A percentile compares a stretch with the other conserved stretches of the same genome.
Evolutionary conservation across 2,888 invertebrate genomes (phyloP).

Genomic region (Atherix ibis): DNA sequence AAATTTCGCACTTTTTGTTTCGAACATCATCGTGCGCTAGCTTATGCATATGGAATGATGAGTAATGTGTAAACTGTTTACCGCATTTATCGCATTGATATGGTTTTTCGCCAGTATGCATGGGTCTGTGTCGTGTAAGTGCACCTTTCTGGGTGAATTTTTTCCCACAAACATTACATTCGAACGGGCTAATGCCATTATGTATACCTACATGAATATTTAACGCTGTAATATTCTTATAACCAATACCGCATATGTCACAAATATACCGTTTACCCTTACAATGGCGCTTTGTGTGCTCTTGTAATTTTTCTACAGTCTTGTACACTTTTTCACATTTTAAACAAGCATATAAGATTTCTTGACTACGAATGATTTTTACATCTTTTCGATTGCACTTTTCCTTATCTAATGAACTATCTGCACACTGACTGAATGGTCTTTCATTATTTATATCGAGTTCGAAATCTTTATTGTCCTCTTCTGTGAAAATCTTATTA

Average conservation of each 20-base stretch:
- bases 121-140: constrained; percentile 35
- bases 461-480: no score
- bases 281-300: constrained; percentile 7
- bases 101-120: constrained; percentile 36
- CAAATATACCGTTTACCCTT: constrained; percentile 15
- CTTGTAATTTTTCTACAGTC: constrained; percentile 5
- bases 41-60: constrained; percentile 32
- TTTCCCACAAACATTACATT: constrained; percentile 36
- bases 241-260: constrained; percentile 36
- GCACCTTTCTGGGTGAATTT: constrained; percentile 39
- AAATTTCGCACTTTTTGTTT: constrained; percentile 21
- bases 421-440: not conserved
- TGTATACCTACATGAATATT: constrained; percentile 37
- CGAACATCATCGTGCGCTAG: constrained; percentile 24
- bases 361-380: not conserved
- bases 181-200: constrained; percentile 34
- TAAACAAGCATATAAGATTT: constrained; percentile 4
- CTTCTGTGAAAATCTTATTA: no score
- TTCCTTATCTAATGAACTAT: not conserved
- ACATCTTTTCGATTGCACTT: not conserved
- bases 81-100: constrained; percentile 33
- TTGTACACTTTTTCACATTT: constrained; percentile 8
- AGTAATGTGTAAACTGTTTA: constrained; percentile 32
- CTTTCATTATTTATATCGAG: not conserved
- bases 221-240: constrained; percentile 35